Percentiles rank a stretch among this genome's conserved stretches.
phyloP scores from a whole-genome alignment of 2,888 invertebrate genomes.

The Poecilobothrus nobilitatus region DNA sequence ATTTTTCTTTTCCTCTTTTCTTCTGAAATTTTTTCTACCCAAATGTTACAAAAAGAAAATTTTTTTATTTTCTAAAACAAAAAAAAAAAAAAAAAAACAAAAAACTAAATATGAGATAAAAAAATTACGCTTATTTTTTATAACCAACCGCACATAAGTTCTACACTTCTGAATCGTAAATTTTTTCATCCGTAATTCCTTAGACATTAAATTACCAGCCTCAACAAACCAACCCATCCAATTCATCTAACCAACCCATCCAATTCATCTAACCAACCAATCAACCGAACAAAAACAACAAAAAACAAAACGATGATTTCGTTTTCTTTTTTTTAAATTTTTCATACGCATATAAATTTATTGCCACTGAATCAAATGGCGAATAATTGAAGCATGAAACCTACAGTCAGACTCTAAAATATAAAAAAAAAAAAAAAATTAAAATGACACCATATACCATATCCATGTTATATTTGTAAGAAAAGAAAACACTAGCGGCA shows the following conservation, averaged over 20 bases:
- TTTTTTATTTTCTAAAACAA: not conserved
- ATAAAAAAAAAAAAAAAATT: too few species aligned
- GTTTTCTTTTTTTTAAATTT: not conserved
- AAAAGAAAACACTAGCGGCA: too few species aligned
- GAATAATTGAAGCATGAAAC: constrained; percentile 2
- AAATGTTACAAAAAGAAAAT: too few species aligned
- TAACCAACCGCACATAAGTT: not conserved
- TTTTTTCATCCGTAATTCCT: constrained; percentile 4
- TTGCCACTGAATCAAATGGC: not conserved
- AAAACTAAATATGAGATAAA: too few species aligned
- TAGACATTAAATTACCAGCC: not conserved
- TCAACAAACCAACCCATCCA: not conserved
- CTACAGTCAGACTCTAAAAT: not conserved
- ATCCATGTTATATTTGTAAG: too few species aligned
- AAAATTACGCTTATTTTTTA: not conserved
- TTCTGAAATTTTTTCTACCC: too few species aligned
- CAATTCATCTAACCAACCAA: not conserved
- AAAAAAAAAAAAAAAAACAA: too few species aligned
- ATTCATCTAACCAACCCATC: not conserved
- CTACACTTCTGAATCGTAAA: not conserved
- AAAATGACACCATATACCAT: too few species aligned
- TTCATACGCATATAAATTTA: constrained; percentile 1
- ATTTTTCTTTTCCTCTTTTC: too few species aligned
- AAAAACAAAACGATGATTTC: too few species aligned
- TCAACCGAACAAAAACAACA: not conserved